Evolutionary conservation across 2,113 vertebrate genomes (phyloP), one percentile per base, ranked within the genome.

Genomic region (Octodon degus): DNA sequence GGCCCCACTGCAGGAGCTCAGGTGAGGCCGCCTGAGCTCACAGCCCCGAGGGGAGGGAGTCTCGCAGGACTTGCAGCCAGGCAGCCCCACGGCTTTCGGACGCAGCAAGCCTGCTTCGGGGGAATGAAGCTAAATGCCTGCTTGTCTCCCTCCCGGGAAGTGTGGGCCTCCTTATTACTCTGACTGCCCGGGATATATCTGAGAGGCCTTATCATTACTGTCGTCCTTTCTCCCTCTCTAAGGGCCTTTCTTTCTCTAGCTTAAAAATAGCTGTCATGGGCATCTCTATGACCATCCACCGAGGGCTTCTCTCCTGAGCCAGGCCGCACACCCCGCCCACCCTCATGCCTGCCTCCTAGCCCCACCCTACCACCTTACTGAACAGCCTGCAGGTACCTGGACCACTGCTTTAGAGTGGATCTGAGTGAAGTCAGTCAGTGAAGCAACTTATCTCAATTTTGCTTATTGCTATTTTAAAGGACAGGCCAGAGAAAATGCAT

Each of bases 381-480:
- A 32, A 22, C 43, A 55, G 20, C 62, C 20, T 27, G 25, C 82
- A 62, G 32, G 34, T 40, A 34, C 53, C 74, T 43, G 30, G 20
- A 34, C 47, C 20, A 60, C 30, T 83, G 53, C 50, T 14, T 81
- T 68, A 43, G 3, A 76, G 47, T n/a, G 47, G 55, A 40, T 89
- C 60, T 58, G 88, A 93, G 40, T 22, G 77, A 34, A 81, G 43
- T n/a, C 32, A 76, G n/a, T 24, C 43, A 17, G 13, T 37, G 70
- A 79, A 92, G 62, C 62, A 65, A 68, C 43, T 40, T 81, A 27
- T 40, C 84, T 89, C 68, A 72, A 24, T 93, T 88, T 91, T 62
- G 30, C 76, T 68, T 63, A 43, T 27, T 20, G 62, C 86, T 76
- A 79, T 67, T 93, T 93, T 70, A 77, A 93, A 86, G 22, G 84